Conservation (phyloP, 1,140 invertebrate genomes). For the Drosophila teissieri region DNA sequence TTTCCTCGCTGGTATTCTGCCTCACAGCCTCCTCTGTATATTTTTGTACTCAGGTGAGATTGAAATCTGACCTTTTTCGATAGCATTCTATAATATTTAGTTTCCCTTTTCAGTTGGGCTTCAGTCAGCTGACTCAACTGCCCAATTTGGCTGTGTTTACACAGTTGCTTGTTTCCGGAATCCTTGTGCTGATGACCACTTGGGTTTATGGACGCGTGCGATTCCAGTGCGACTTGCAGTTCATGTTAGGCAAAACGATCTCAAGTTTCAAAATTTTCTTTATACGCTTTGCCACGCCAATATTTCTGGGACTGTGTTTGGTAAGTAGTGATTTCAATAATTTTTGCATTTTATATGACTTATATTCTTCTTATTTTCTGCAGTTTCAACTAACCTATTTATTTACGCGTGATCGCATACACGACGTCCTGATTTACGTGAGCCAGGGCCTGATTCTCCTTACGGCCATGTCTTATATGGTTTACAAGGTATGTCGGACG, state of each 20-base stretch:
- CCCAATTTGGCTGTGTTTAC: constrained; percentile 90
- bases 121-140: constrained; percentile 58
- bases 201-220: constrained; percentile 91
- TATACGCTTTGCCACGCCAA: constrained; percentile 74
- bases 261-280: constrained; percentile 80
- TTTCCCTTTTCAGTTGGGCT: constrained; percentile 54
- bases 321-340: constrained; percentile 25
- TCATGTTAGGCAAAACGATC: constrained; percentile 91
- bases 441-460: constrained; percentile 66
- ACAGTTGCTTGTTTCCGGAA: constrained; percentile 89
- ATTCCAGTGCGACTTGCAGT: constrained; percentile 90
- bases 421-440: constrained; percentile 46
- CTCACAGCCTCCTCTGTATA: constrained; percentile 62
- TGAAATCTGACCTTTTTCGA: not conserved
- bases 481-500: constrained; percentile 69
- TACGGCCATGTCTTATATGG: constrained; percentile 62
- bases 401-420: constrained; percentile 30
- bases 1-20: constrained; percentile 34
- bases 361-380: not conserved
- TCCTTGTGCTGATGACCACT: constrained; percentile 89
- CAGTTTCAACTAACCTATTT: constrained; percentile 54
- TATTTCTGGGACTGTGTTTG: constrained; percentile 60
- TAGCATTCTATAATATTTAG: not conserved
- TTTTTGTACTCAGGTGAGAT: constrained; percentile 74
- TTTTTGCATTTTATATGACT: not conserved